phyloP scores from a whole-genome alignment of 2,888 invertebrate genomes.

The Spodoptera exigua region DNA sequence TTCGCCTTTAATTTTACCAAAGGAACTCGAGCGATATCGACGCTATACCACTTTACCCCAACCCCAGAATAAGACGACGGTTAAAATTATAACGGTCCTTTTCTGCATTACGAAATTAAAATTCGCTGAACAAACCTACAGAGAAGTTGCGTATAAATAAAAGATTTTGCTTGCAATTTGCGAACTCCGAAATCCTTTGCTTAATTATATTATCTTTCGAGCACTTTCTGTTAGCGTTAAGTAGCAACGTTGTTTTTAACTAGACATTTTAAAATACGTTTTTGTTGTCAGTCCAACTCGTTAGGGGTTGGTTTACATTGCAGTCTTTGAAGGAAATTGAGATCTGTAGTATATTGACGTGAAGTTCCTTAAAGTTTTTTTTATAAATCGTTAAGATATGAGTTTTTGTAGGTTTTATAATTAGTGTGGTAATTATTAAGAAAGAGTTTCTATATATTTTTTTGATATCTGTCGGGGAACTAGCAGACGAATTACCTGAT shows the following conservation, averaged over 20 bases:
- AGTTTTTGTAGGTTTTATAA: too few species aligned
- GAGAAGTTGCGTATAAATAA: slow-evolving; percentile 76
- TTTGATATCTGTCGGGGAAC: too few species aligned
- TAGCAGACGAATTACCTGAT: too few species aligned
- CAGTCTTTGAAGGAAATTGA: slow-evolving; percentile 23
- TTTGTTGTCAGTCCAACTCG: slow-evolving; percentile 31
- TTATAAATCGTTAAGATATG: slow-evolving; percentile 6
- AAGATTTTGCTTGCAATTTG: slow-evolving; percentile 74
- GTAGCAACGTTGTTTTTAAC: slow-evolving; percentile 72
- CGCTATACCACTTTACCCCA: slow-evolving; percentile 1
- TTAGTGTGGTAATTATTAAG: too few species aligned
- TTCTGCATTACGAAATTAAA: slow-evolving; percentile 79
- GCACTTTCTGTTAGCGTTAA: slow-evolving; percentile 66
- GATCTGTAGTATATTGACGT: slow-evolving; percentile 10
- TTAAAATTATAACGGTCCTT: slow-evolving; percentile 68
- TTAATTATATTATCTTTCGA: slow-evolving; percentile 76
- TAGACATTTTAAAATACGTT: slow-evolving; percentile 60
- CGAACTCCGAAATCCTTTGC: slow-evolving; percentile 76
- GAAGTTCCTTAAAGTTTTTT: slow-evolving; percentile 3
- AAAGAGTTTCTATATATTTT: too few species aligned
- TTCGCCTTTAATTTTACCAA: too few species aligned
- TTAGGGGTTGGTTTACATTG: slow-evolving; percentile 33
- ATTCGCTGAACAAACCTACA: slow-evolving; percentile 75
- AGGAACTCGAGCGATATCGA: neutral
- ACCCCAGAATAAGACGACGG: slow-evolving; percentile 45